Conservation (phyloP, 2,888 invertebrate genomes). For the Drosophila peninsularis region DNA sequence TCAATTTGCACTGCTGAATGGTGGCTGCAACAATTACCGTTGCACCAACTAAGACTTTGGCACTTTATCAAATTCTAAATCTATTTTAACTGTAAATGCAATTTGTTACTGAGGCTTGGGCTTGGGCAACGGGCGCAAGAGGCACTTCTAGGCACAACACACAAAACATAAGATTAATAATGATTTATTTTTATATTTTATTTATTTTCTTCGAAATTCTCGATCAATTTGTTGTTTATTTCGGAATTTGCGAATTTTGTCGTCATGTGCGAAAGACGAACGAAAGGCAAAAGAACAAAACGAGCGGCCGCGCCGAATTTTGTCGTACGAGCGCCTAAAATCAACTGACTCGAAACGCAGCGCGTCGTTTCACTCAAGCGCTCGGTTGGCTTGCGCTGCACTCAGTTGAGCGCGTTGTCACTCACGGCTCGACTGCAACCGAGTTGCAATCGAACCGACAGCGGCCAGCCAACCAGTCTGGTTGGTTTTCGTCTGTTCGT, state of each 20-base stretch:
- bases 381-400: slow-evolving; percentile 33
- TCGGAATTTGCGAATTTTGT: slow-evolving; percentile 35
- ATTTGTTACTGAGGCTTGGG: slow-evolving; percentile 38
- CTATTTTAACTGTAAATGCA: slow-evolving; percentile 50
- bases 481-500: slow-evolving; percentile 30
- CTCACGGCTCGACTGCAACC: slow-evolving; percentile 35
- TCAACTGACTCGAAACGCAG: slow-evolving; percentile 54
- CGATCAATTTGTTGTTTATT: slow-evolving; percentile 16
- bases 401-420: slow-evolving; percentile 49
- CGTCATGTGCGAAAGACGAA: slow-evolving; percentile 42
- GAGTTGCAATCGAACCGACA: slow-evolving; percentile 37
- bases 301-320: slow-evolving; percentile 56
- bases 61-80: slow-evolving; percentile 40
- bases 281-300: slow-evolving; percentile 41
- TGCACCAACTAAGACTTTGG: slow-evolving; percentile 38
- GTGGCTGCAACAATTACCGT: slow-evolving; percentile 7
- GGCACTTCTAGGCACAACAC: slow-evolving; percentile 44
- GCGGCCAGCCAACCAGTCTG: slow-evolving; percentile 14
- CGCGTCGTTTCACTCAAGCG: slow-evolving; percentile 58
- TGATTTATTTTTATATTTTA: background rate
- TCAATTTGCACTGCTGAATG: slow-evolving; percentile 19
- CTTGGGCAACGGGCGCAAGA: slow-evolving; percentile 8
- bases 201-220: background rate
- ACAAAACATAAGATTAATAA: slow-evolving; percentile 19
- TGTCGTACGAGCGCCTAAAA: slow-evolving; percentile 55